Base-by-base conservation (phyloP, 2,888 invertebrate genomes). In the Ypsolopha sequella region DNA sequence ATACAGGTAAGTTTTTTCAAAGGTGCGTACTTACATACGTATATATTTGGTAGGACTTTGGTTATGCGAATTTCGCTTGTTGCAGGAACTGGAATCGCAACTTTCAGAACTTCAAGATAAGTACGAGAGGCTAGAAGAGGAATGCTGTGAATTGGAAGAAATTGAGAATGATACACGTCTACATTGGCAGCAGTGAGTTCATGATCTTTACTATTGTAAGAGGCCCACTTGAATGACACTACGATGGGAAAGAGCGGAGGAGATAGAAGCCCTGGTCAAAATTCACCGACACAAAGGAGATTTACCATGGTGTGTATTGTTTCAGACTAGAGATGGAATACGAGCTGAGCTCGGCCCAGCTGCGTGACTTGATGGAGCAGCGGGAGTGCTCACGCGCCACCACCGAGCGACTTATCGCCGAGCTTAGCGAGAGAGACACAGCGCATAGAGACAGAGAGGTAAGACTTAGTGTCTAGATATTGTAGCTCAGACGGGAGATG, bases 151-250 rank as follows among this genome's bases (percentile, higher is more conserved):
- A 72, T 85, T 92, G 56, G 92, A 92, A 75, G 92, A 92, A 73
- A 91, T 91, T 35, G 92, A 92, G 76, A 92, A 92, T 80, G 92
- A 92, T 63, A 91, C 91, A n/a, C 78, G 90, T 60, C 74, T 89
- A 59, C 87, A 88, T 69, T 89, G 88, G 79, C 89, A 90, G 66
- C 87, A 89, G 87, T 87, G 63, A 77, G 86, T 54, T 33, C 10
- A n/a, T n/a, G n/a, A n/a, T n/a, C n/a, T 36, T 52, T 9, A 11
- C 35, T 47, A 13, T 24, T 24, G 24, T 24, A 3, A 24, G 24
- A 24, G 2, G 24, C 24, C 24, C 24, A 24, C 24, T 3, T 24
- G 4, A 24, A 24, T 24, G 24, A 3, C 2, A 24, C 24, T 4
- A 24, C 24, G 24, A 4, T 24, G 24, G 24, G 2, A 24, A 24